Percentiles rank a stretch among this genome's conserved stretches.
phyloP scores from a whole-genome alignment of 2,888 invertebrate species.

The Eurytoma adleriae region DNA sequence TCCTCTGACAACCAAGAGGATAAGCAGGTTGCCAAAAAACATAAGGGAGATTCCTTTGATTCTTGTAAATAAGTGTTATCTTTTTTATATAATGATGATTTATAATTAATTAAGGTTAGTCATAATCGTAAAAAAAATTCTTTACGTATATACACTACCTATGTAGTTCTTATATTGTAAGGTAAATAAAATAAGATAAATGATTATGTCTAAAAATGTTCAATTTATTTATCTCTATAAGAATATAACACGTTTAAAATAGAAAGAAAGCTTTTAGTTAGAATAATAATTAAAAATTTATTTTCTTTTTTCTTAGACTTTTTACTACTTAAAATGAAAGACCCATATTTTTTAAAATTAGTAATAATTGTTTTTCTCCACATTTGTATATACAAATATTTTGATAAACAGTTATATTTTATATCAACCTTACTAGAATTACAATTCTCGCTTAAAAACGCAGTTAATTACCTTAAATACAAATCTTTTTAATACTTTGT shows the following conservation, averaged over 20 bases:
- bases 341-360: conserved; percentile 6
- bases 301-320: conserved; percentile 15
- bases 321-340: not conserved
- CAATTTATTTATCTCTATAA: conserved; percentile 7
- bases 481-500: conserved; percentile 31
- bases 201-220: conserved; percentile 42
- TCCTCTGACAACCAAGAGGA: conserved; percentile 66
- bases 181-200: conserved; percentile 69
- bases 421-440: conserved; percentile 21
- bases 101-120: conserved; percentile 63
- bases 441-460: conserved; percentile 17
- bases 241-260: not conserved
- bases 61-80: conserved; percentile 75
- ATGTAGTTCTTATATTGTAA: conserved; percentile 74
- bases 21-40: conserved; percentile 68
- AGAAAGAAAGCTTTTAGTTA: not conserved
- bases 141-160: conserved; percentile 71
- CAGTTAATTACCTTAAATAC: conserved; percentile 23
- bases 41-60: conserved; percentile 71
- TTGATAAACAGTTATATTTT: conserved; percentile 25
- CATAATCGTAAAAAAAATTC: conserved; percentile 61
- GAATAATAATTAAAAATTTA: conserved; percentile 8
- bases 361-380: conserved; percentile 39
- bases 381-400: conserved; percentile 44
- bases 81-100: conserved; percentile 62